These are phyloP conservation scores for Pavo muticus DNA, from an alignment of 2,113 vertebrate genomes.

Conservation along the genomic window DNA sequence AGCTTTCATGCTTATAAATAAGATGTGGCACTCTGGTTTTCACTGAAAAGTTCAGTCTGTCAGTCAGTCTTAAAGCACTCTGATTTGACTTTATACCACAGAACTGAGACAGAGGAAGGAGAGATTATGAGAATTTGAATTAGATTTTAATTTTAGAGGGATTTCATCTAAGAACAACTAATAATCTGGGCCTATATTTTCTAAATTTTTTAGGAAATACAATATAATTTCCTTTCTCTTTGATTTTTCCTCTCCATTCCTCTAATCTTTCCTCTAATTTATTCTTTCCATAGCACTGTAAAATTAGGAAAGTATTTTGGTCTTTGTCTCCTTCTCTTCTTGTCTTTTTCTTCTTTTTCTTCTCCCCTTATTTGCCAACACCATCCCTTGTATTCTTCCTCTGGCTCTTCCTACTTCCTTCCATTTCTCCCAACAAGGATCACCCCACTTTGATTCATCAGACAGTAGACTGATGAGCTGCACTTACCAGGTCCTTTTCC, in stretches of 20 bases:
- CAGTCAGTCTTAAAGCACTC: background rate
- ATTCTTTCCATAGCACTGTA: background rate
- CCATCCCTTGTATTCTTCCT: background rate
- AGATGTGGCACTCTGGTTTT: background rate
- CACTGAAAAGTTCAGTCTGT: background rate
- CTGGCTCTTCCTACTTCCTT: background rate
- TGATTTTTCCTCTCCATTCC: background rate
- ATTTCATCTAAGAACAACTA: background rate
- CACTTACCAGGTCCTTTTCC: background rate
- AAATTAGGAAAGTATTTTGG: background rate
- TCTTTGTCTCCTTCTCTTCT: background rate
- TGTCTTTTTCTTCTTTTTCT: background rate
- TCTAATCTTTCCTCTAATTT: background rate
- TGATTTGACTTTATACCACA: background rate
- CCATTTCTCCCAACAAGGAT: background rate
- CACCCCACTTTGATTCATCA: background rate
- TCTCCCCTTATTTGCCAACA: background rate
- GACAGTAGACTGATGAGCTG: background rate
- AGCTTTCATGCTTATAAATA: background rate
- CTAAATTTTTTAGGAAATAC: background rate
- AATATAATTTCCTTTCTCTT: background rate
- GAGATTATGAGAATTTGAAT: background rate
- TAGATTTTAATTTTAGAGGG: background rate
- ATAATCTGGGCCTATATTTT: background rate
- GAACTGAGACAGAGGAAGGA: background rate